A percentile compares a stretch with the other conserved stretches of the same genome.
Conservation (phyloP, 2,888 invertebrate genomes). For the Limnephilus rhombicus region DNA sequence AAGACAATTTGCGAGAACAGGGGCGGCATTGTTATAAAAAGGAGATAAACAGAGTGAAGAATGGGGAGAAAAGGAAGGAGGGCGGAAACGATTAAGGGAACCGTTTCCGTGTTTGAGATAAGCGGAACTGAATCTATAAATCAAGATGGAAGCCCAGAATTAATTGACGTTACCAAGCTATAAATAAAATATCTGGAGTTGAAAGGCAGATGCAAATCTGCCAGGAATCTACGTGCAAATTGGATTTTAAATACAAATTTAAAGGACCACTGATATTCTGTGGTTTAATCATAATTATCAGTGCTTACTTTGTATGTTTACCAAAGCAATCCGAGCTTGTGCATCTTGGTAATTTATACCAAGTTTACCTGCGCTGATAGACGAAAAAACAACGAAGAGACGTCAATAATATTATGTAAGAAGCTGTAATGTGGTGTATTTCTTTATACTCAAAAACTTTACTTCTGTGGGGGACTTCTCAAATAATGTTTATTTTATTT, state of each 20-base stretch:
- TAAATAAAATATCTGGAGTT: background rate
- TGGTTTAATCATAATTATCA: background rate
- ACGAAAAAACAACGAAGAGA: background rate
- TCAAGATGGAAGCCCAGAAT: background rate
- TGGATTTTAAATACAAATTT: background rate
- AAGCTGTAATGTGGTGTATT: background rate
- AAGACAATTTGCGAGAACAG: constrained; percentile 9
- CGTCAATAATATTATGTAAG: background rate
- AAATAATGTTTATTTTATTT: too few relatives aligned
- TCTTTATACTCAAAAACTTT: too few relatives aligned
- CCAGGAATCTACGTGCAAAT: background rate
- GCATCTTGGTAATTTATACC: background rate
- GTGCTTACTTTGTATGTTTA: background rate
- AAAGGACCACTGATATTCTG: background rate
- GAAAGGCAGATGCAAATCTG: background rate
- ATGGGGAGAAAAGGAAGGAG: constrained; percentile 20
- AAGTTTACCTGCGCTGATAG: background rate
- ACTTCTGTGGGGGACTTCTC: too few relatives aligned
- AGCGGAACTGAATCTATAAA: constrained; percentile 7
- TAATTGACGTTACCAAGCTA: constrained; percentile 11
- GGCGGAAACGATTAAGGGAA: constrained; percentile 35
- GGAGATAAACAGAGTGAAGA: constrained; percentile 38
- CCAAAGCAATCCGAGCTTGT: background rate
- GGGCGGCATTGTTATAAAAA: constrained; percentile 26
- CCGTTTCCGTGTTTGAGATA: constrained; percentile 30